Percentiles rank a stretch among this genome's conserved stretches.
These are phyloP conservation scores for Gallinago jamesoni DNA, from an alignment of 2,113 vertebrate species.

Conservation along the genomic window DNA sequence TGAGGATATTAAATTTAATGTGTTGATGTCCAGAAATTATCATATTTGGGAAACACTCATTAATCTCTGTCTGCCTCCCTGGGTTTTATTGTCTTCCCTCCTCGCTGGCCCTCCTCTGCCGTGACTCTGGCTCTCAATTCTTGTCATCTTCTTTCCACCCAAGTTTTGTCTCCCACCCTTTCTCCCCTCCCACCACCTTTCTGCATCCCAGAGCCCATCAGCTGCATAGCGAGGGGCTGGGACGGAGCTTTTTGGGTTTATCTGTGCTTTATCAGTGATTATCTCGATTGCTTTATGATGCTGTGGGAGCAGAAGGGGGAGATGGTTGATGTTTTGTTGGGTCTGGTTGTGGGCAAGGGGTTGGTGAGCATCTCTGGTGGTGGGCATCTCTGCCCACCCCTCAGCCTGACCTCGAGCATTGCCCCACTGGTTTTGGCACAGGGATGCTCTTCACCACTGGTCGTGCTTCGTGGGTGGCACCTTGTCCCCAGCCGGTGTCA, in stretches of 20 bases:
- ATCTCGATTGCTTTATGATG: background rate
- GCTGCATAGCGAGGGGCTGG: background rate
- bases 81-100: constrained; percentile 34
- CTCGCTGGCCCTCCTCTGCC: background rate
- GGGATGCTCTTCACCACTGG: background rate
- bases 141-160: background rate
- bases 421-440: background rate
- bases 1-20: constrained; percentile 23
- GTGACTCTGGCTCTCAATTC: background rate
- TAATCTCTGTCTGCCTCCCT: constrained; percentile 52
- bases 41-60: constrained; percentile 56
- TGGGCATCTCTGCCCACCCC: background rate
- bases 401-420: background rate
- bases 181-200: background rate
- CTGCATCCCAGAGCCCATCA: background rate
- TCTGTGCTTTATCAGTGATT: rapidly evolving
- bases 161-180: background rate
- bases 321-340: background rate
- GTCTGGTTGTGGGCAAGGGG: rapidly evolving
- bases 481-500: rapidly evolving
- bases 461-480: background rate
- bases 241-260: rapidly evolving
- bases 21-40: constrained; percentile 35
- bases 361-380: background rate
- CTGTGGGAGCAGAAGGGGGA: background rate